phyloP scores from a whole-genome alignment of 1,140 invertebrate genomes.

The Megalopta genalis region DNA sequence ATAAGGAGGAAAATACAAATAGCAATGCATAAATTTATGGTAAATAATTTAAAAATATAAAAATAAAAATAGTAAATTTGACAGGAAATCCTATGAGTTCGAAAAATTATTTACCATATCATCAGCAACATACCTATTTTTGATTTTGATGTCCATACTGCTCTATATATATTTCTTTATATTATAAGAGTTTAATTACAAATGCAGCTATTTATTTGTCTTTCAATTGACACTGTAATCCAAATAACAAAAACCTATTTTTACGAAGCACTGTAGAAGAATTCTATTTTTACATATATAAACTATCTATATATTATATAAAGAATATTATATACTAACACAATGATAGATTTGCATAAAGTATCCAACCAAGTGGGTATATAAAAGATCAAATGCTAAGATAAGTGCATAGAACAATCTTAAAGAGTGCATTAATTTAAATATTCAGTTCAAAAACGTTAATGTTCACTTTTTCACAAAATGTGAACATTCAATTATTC shows the following conservation, averaged over 20 bases:
- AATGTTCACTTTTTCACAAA: neutral
- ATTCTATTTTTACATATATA: neutral
- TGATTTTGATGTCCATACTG: neutral
- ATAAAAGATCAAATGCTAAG: neutral
- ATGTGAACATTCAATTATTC: neutral
- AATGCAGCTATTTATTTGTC: slow-evolving; percentile 36
- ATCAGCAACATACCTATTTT: neutral
- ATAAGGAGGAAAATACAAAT: slow-evolving; percentile 8
- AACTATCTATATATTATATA: neutral
- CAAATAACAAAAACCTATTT: neutral
- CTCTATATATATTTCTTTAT: slow-evolving; percentile 1
- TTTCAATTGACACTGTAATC: slow-evolving; percentile 41
- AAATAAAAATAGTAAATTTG: neutral
- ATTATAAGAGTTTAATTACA: slow-evolving; percentile 10
- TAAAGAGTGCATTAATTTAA: neutral
- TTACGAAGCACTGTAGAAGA: neutral
- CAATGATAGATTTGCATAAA: neutral
- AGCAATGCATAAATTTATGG: neutral
- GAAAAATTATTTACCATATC: neutral
- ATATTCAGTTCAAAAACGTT: neutral
- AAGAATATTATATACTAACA: slow-evolving; percentile 1
- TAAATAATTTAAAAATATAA: slow-evolving; percentile 4
- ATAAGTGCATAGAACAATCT: neutral
- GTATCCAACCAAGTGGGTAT: neutral
- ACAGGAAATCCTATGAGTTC: neutral